Conservation (phyloP, 2,797 vertebrate genomes). For the Ispidina lecontei region DNA sequence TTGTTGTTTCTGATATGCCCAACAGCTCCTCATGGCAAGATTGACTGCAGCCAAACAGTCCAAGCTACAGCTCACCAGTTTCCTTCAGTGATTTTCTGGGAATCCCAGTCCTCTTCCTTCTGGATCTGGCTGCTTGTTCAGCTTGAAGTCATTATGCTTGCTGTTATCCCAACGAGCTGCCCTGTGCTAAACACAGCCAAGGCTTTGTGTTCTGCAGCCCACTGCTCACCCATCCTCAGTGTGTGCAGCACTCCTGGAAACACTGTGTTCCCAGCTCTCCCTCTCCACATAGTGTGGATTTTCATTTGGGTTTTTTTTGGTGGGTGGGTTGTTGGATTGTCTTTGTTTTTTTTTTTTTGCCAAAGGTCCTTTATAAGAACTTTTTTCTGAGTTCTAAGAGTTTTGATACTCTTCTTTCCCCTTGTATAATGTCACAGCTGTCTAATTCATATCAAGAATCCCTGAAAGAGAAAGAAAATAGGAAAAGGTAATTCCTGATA, state of each 20-base stretch:
- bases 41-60: background rate
- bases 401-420: background rate
- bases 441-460: background rate
- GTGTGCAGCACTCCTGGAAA: constrained; percentile 17
- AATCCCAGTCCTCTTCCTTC: background rate
- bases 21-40: background rate
- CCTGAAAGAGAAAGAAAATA: background rate
- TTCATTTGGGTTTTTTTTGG: background rate
- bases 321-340: background rate
- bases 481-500: background rate
- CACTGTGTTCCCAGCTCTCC: background rate
- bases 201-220: background rate
- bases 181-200: background rate
- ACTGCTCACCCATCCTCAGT: accelerated
- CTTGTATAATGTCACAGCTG: background rate
- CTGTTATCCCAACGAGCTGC: background rate
- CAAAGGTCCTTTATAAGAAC: too few relatives aligned
- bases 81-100: background rate
- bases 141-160: background rate
- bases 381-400: background rate
- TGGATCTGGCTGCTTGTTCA: background rate
- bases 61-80: background rate
- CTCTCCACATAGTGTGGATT: background rate
- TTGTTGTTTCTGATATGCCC: background rate
- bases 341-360: background rate